Conservation (phyloP, 2,113 vertebrate genomes). For the Marmota flaviventris region DNA sequence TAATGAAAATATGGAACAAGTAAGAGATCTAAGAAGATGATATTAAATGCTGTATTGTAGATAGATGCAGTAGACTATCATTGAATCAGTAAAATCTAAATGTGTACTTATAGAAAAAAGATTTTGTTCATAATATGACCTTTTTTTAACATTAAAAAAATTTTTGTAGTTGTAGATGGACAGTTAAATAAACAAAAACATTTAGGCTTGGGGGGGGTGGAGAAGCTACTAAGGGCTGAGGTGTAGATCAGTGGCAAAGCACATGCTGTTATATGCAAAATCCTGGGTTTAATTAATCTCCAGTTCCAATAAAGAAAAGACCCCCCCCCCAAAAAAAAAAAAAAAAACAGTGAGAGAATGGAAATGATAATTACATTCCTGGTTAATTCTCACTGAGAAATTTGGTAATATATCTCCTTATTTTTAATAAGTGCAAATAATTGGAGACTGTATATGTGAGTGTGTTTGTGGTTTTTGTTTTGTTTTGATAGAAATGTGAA, state of each 20-base stretch:
- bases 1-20: not conserved
- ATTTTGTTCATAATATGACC: not conserved
- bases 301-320: too few species aligned
- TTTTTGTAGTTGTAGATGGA: too few species aligned
- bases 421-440: constrained; percentile 74
- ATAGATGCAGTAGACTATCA: not conserved
- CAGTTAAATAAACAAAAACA: not conserved
- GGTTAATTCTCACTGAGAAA: constrained; percentile 44
- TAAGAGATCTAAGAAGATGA: not conserved
- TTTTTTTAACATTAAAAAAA: not conserved
- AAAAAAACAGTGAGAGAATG: not conserved
- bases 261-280: too few species aligned
- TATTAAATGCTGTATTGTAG: not conserved
- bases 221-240: too few species aligned
- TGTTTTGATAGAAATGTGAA: constrained; percentile 93
- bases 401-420: not conserved
- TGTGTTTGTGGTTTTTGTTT: constrained; percentile 12
- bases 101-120: not conserved
- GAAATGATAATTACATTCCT: not conserved
- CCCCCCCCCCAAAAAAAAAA: not conserved
- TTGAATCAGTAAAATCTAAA: not conserved
- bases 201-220: not conserved
- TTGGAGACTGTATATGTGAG: not conserved
- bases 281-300: too few species aligned
- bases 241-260: too few species aligned